phyloP scores from a whole-genome alignment of 2,888 invertebrate species.

The Pandemis cinnamomeana region DNA sequence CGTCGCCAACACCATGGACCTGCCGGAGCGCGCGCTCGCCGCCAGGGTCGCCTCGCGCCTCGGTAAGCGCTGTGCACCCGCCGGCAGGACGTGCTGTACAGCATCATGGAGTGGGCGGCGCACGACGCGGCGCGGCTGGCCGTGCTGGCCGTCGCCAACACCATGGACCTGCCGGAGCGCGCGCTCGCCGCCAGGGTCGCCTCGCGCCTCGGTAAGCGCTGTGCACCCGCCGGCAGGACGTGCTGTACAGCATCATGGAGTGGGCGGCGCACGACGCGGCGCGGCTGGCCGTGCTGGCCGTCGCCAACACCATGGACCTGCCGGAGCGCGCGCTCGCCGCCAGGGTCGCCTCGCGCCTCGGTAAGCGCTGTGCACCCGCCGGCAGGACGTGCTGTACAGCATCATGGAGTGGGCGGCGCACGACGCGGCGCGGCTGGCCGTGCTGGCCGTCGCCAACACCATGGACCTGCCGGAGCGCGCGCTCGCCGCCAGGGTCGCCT shows the following conservation, averaged over 20 bases:
- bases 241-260: constrained; percentile 98
- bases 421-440: constrained; percentile 90
- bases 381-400: constrained; percentile 98
- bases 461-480: constrained; percentile 98
- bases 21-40: constrained; percentile 95
- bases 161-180: constrained; percentile 98
- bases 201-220: constrained; percentile 89
- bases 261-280: constrained; percentile 94
- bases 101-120: constrained; percentile 98
- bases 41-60: constrained; percentile 88
- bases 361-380: constrained; percentile 95
- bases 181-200: constrained; percentile 91
- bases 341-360: constrained; percentile 87
- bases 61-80: constrained; percentile 96
- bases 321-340: constrained; percentile 95
- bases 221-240: constrained; percentile 96
- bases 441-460: constrained; percentile 98
- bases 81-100: constrained; percentile 98
- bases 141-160: constrained; percentile 98
- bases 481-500: constrained; percentile 90
- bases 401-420: constrained; percentile 98
- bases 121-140: constrained; percentile 90
- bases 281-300: constrained; percentile 94
- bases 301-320: constrained; percentile 99
- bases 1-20: constrained; percentile 99